A percentile compares a stretch with the other conserved stretches of the same genome.
Conservation (phyloP, 2,113 vertebrate genomes). For the Siniperca chuatsi region DNA sequence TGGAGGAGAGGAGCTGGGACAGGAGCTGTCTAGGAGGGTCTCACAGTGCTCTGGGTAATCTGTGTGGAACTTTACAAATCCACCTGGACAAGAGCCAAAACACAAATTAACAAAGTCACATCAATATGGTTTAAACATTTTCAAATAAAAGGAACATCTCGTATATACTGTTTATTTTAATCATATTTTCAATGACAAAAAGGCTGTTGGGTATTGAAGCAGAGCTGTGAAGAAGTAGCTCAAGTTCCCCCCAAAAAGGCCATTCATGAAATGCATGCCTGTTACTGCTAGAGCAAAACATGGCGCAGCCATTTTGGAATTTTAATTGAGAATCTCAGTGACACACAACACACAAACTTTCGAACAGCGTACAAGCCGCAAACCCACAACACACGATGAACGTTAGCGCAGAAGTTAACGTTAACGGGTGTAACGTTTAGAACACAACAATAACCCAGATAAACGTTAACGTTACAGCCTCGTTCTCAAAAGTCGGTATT, state of each 20-base stretch:
- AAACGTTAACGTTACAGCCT: not conserved
- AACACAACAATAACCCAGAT: not conserved
- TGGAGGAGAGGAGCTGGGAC: slow-evolving; percentile 82
- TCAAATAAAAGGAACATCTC: not conserved
- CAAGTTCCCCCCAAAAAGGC: slow-evolving; percentile 36
- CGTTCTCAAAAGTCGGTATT: not conserved
- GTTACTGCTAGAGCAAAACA: slow-evolving; percentile 81
- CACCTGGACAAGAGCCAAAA: slow-evolving; percentile 81
- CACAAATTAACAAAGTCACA: slow-evolving; percentile 22
- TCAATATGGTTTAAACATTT: not conserved
- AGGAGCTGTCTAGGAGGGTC: slow-evolving; percentile 84
- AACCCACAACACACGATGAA: not conserved
- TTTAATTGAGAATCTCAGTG: slow-evolving; percentile 81
- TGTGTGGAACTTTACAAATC: slow-evolving; percentile 90
- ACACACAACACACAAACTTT: slow-evolving; percentile 58
- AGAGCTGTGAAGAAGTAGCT: slow-evolving; percentile 6
- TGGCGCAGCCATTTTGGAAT: slow-evolving; percentile 84
- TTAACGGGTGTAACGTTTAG: not conserved
- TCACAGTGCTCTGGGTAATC: slow-evolving; percentile 91
- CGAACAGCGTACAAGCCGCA: slow-evolving; percentile 21
- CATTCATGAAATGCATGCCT: slow-evolving; percentile 81
- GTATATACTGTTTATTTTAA: not conserved
- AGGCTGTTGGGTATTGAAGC: too few species aligned
- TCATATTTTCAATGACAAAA: not conserved
- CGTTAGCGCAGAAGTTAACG: not conserved